Percentiles rank a stretch among this genome's conserved stretches.
Conservation (phyloP, 2,113 vertebrate genomes). For the Corydoras maculifer region DNA sequence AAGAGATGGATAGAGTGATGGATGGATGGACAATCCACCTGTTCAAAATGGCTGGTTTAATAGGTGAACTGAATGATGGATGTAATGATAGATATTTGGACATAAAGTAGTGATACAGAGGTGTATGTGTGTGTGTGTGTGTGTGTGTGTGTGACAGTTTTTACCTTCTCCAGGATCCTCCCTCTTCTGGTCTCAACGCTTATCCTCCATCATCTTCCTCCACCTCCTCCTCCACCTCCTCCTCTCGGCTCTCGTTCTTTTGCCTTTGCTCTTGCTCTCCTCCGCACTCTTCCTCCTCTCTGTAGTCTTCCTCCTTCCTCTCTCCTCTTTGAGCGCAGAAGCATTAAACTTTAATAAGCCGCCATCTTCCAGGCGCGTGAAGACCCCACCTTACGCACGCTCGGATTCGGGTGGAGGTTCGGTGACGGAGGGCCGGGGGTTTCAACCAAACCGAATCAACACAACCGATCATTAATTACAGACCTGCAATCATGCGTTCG, state of each 20-base stretch:
- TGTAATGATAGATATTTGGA: no score
- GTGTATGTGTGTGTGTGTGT: not conserved
- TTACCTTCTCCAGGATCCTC: constrained; percentile 37
- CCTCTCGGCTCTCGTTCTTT: not conserved
- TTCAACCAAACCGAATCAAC: no score
- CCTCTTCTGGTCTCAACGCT: constrained; percentile 7
- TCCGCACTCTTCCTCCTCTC: constrained; percentile 19
- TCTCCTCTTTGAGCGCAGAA: constrained; percentile 37
- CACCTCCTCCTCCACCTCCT: constrained; percentile 9
- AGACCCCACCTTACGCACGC: constrained; percentile 6
- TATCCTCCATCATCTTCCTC: constrained; percentile 27
- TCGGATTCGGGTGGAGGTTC: not conserved
- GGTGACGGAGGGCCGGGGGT: not conserved
- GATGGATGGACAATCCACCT: no score
- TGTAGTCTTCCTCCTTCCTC: constrained; percentile 15
- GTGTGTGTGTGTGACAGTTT: not conserved
- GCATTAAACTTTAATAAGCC: constrained; percentile 50
- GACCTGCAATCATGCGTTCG: not conserved
- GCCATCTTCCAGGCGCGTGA: constrained; percentile 43
- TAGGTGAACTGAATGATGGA: no score
- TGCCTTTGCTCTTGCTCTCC: constrained; percentile 19
- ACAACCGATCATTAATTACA: no score
- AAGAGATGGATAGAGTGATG: no score
- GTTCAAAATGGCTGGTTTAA: no score
- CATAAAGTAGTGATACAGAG: not conserved